Evolutionary conservation across 2,888 invertebrate species (phyloP), one percentile per base, ranked within the genome.

Genomic region (Ctenicera cuprea): DNA sequence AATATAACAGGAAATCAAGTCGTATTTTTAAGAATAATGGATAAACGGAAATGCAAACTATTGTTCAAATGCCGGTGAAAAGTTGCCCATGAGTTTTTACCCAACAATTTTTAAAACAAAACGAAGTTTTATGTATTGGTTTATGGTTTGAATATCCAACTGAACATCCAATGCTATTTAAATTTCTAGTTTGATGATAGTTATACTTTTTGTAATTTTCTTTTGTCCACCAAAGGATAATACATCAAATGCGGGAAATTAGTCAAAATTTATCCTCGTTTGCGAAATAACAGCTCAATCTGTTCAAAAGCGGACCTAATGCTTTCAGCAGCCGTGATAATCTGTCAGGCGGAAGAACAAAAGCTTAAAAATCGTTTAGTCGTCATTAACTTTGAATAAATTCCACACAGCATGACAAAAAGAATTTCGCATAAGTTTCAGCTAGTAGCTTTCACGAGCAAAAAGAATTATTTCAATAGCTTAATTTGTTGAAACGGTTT

Each of bases 291-390:
- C 38, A 22, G 38, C 41, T 20, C 33, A 61, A 61, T 61, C 61
- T 33, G 61, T 61, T 61, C 41, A 11, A 33, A 52, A 57, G 57
- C 57, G 57, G 12, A 18, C 54, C 30, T 33, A 30, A 41, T 18
- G 61, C 61, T 61, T 41, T 61, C 20, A 61, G 61, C 61, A 41
- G 33, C 41, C 33, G 61, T 18, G 61, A 61, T 61, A 61, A 61
- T 61, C 61, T 37, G 61, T 57, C 61, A 61, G 61, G 38, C 33
- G 61, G 61, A 61, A 37, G 41, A 61, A 37, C 38, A 61, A 61
- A 61, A 61, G 45, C 63, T 63, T 45, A 63, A 43, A 63, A 63
- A 63, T 30, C 43, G 48, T 63, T 63, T 45, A 63, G 45, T 63
- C 45, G 30, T 45, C 59, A 59, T 59, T 41, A 59, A 59, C 41